Percentiles rank a stretch among this genome's conserved stretches.
Evolutionary conservation across 2,888 invertebrate species (phyloP).

Genomic region (Xestia xanthographa): DNA sequence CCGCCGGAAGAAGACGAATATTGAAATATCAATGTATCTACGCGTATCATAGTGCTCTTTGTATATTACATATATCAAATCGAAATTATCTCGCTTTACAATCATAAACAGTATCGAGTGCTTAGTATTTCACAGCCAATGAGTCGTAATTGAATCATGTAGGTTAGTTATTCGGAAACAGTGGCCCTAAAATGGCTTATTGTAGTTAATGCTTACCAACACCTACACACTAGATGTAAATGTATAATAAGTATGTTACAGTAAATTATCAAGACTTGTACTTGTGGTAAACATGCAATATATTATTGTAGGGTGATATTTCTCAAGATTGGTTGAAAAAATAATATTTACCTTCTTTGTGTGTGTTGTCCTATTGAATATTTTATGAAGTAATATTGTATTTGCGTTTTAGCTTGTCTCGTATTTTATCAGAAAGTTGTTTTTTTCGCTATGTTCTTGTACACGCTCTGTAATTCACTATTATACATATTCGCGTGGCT

Average conservation of each 20-base stretch:
- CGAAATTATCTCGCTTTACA: constrained; percentile 88
- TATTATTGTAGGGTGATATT: constrained; percentile 47
- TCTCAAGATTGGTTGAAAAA: constrained; percentile 47
- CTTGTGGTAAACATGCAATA: constrained; percentile 50
- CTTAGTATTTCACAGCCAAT: constrained; percentile 90
- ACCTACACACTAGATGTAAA: constrained; percentile 63
- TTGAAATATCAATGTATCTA: constrained; percentile 81
- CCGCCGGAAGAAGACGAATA: constrained; percentile 94
- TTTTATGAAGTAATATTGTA: constrained; percentile 49
- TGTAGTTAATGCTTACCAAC: constrained; percentile 48
- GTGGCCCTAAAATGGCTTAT: constrained; percentile 76
- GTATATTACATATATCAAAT: constrained; percentile 86
- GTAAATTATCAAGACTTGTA: constrained; percentile 52
- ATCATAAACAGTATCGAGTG: constrained; percentile 85
- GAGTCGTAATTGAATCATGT: constrained; percentile 76
- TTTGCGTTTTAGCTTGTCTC: constrained; percentile 39
- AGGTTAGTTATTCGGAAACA: constrained; percentile 65
- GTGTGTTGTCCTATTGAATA: constrained; percentile 52
- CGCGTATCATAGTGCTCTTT: constrained; percentile 87
- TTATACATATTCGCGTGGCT: constrained; percentile 77
- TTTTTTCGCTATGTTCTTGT: constrained; percentile 36
- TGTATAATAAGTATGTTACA: constrained; percentile 64
- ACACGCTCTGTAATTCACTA: constrained; percentile 58
- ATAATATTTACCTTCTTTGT: constrained; percentile 37
- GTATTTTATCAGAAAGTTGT: constrained; percentile 36